Evolutionary conservation across 2,797 vertebrate species (phyloP), one percentile per base, ranked within the genome.

Genomic region (Sciurus carolinensis): DNA sequence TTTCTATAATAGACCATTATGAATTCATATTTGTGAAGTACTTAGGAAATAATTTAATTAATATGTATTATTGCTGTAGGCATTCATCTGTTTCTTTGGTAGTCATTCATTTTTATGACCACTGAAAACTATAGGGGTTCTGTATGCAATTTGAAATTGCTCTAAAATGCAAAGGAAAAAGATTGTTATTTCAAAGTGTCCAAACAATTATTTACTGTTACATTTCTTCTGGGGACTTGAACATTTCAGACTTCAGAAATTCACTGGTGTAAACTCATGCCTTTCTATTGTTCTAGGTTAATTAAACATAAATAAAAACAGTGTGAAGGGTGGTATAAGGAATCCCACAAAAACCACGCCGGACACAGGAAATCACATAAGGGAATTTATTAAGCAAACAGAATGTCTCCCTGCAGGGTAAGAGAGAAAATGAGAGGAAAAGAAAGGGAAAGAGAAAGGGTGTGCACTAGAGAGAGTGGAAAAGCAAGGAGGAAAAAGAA

Each of bases 1-100:
- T 81, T 83, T 47, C 67, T 93, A 14, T 69, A 84, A 84, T 82
- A 87, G 28, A 44, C 9, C 14, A 90, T 97, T 93, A 92, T 79
- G 62, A 92, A 90, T 93, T 95, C 67, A 80, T 96, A 95, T 92
- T 96, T 95, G n/a, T 95, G n/a, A 92, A 95, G 3, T 79, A 87
- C 90, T 93, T 92, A 87, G 52, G 13, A 95, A 96, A 94, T 93
- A 95, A 93, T 96, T 93, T 80, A 95, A 95, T 97, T 97, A 97
- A 88, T 93, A 92, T 95, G n/a, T 76, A 90, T 96, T 79, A 94
- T 94, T 93, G 92, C 90, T 81, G 62, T 47, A 36, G 77, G 87
- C 26, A 96, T 95, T 96, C 77, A 88, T 95, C 90, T 96, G 87
- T 80, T 96, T 96, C n/a, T 86, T 93, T 94, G 50, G 50, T 75